Conservation (phyloP, 1,140 invertebrate genomes). For the Drosophila orena region DNA sequence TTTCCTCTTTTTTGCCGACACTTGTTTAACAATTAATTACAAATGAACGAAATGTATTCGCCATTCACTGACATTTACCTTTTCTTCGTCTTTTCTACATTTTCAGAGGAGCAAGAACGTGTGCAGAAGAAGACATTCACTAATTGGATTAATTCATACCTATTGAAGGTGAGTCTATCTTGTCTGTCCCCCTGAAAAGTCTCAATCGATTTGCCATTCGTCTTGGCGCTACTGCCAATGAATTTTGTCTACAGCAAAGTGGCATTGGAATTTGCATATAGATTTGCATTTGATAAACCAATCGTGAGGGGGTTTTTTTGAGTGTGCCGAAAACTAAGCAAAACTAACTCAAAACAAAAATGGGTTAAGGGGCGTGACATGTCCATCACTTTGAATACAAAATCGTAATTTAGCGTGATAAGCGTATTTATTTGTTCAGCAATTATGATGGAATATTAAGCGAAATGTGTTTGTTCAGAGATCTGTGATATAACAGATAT, state of each 20-base stretch:
- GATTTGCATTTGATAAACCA: constrained; percentile 55
- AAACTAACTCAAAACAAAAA: constrained; percentile 6
- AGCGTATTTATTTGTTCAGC: constrained; percentile 35
- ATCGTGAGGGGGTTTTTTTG: constrained; percentile 41
- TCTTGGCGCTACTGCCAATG: constrained; percentile 28
- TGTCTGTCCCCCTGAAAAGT: constrained; percentile 8
- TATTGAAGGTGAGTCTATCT: constrained; percentile 92
- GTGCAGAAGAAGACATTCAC: constrained; percentile 99
- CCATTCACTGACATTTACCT: constrained; percentile 58
- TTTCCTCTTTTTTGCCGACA: constrained; percentile 12
- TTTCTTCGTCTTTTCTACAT: constrained; percentile 80
- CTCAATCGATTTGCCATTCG: constrained; percentile 50
- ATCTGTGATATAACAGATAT: constrained; percentile 9
- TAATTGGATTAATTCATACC: constrained; percentile 99
- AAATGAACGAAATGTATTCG: constrained; percentile 46
- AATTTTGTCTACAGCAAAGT: constrained; percentile 44
- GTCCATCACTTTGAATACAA: constrained; percentile 32
- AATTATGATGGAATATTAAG: constrained; percentile 37
- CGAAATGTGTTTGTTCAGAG: constrained; percentile 6
- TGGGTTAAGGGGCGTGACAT: constrained; percentile 42
- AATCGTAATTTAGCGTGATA: constrained; percentile 45
- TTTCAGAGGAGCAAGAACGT: constrained; percentile 99
- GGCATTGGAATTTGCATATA: constrained; percentile 75
- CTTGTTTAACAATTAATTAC: constrained; percentile 67
- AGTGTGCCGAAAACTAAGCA: constrained; percentile 3